Evolutionary conservation across 2,113 vertebrate species (phyloP).

Genomic region (Oceanodroma tethys): DNA sequence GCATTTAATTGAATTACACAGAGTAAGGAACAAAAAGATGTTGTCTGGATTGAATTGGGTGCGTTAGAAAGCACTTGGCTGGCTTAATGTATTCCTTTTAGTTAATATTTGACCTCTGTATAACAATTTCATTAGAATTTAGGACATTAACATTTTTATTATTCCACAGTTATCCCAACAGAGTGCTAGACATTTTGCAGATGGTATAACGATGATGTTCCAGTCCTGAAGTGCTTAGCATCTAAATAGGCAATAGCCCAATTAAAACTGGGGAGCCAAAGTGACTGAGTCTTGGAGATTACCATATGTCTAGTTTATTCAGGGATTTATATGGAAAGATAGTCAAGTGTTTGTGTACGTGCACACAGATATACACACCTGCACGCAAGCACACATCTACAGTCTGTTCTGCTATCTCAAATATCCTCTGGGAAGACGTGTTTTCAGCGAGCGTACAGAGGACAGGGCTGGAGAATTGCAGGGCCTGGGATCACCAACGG

Average conservation of each 20-base stretch:
- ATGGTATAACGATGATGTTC: background rate
- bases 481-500: background rate
- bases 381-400: fast-evolving
- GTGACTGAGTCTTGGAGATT: background rate
- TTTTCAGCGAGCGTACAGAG: fast-evolving
- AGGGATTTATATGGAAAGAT: background rate
- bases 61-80: background rate
- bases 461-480: background rate
- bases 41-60: background rate
- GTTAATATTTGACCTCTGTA: background rate
- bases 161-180: background rate
- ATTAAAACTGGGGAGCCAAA: background rate
- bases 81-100: background rate
- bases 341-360: background rate
- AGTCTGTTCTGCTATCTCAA: background rate
- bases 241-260: background rate
- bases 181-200: background rate
- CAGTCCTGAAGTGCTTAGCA: background rate
- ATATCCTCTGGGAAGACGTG: background rate
- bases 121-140: background rate
- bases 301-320: background rate
- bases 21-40: background rate
- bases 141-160: background rate
- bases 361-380: background rate
- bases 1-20: constrained; percentile 8